phyloP scores from a whole-genome alignment of 1,140 invertebrate genomes.

The Diuraphis noxia region DNA sequence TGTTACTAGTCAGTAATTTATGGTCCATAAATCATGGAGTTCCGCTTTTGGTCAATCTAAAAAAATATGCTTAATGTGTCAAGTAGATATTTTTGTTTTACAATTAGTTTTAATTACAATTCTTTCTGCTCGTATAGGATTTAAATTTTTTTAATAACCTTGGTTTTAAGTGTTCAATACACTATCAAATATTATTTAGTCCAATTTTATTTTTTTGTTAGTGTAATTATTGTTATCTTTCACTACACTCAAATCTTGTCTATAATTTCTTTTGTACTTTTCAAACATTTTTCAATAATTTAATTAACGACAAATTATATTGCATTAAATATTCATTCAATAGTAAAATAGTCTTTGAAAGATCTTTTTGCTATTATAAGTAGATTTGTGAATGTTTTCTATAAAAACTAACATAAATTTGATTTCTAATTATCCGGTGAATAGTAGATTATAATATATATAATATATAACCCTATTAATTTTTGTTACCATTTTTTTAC shows the following conservation, averaged over 20 bases:
- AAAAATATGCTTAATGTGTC: neutral
- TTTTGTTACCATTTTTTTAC: neutral
- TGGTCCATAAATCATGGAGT: neutral
- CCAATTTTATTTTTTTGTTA: neutral
- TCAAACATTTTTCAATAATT: neutral
- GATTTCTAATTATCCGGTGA: neutral
- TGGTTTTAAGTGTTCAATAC: neutral
- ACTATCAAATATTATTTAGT: neutral
- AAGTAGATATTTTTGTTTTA: neutral
- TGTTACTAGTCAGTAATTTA: neutral
- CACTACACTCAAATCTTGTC: neutral
- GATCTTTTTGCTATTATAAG: neutral
- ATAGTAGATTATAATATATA: neutral
- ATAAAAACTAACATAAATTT: neutral
- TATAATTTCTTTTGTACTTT: neutral
- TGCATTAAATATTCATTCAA: neutral
- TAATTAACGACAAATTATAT: neutral
- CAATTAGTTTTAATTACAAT: neutral
- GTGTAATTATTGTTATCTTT: neutral
- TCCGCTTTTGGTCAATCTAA: neutral
- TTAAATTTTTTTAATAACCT: neutral
- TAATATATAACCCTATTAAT: neutral
- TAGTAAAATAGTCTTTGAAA: neutral
- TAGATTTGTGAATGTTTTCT: neutral
- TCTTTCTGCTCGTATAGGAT: neutral